Evolutionary conservation across 2,113 vertebrate species (phyloP), one percentile per base, ranked within the genome.

Genomic region (Spizaetus ornatus): DNA sequence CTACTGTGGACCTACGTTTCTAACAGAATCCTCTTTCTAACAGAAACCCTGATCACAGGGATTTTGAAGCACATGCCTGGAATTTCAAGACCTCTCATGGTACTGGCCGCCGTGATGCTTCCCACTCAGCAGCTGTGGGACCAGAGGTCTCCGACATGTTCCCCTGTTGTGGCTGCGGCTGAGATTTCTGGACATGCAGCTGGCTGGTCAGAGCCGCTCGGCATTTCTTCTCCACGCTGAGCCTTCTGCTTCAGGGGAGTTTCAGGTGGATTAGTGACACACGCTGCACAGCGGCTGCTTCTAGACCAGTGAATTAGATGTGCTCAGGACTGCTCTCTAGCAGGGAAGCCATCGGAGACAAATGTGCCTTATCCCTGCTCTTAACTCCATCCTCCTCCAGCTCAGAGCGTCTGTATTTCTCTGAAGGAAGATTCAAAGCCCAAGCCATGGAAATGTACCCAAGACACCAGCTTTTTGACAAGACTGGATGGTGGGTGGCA

Each of bases 291-390:
- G 61, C n/a, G 21, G 10, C 42, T 90, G 10, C 22, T 55, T 82
- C 82, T n/a, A 82, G 52, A 45, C 2, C 9, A 36, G 34, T 15
- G 36, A 45, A 70, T 66, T 4, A 27, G 13, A 22, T 19, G 16
- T 42, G 50, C 19, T 84, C 29, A 42, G 72, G n/a, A 16, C 14
- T 62, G 27, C 7, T 77, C 2, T 65, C 27, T 23, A 65, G 9
- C 21, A 36, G 0, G 1, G 59, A 78, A 16, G 10, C 13, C 5
- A 3, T 7, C 0, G 0, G 48, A 78, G 42, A 53, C 15, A 34
- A 38, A 38, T 9, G 6, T 34, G 27, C 36, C 38, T 78, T 81
- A 19, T 58, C 7, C 19, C 9, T 84, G 34, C 45, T 78, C 9
- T 63, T 48, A 43, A n/a, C 12, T 59, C 8, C 47, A 11, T 32